These are phyloP conservation scores for Hydractinia echinata DNA, from an alignment of 30 jellyfish, hydroid and myxozoan genomes.

Conservation along the genomic window DNA sequence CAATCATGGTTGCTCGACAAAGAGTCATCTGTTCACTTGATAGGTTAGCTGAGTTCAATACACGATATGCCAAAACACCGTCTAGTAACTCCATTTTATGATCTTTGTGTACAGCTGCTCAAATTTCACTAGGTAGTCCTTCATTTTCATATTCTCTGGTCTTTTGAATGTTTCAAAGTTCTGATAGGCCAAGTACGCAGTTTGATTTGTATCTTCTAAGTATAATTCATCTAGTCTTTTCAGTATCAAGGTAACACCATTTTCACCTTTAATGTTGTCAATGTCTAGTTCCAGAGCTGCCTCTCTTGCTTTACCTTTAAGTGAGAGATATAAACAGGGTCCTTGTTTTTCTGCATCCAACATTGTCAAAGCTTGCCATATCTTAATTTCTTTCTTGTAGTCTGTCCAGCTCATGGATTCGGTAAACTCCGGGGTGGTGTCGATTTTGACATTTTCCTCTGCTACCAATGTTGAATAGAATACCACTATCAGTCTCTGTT, in stretches of 20 bases:
- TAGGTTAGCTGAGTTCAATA: conserved; percentile 44
- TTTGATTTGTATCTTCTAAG: no score
- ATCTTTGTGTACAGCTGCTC: conserved; percentile 32
- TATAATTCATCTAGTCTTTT: conserved; percentile 40
- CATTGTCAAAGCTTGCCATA: conserved; percentile 48
- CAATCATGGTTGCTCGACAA: conserved; percentile 35
- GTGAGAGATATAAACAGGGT: no score
- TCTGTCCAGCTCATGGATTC: background rate
- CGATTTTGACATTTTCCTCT: conserved; percentile 1
- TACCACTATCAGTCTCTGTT: no score
- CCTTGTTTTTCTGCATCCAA: conserved; percentile 34
- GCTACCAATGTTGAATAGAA: conserved; percentile 1
- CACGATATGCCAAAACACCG: conserved; percentile 48
- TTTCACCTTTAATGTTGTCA: no score
- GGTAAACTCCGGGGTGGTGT: background rate
- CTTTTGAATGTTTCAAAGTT: conserved; percentile 38
- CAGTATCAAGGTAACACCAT: no score
- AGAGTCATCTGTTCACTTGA: conserved; percentile 40
- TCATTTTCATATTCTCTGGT: conserved; percentile 38
- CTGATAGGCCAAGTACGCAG: no score
- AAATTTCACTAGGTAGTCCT: conserved; percentile 23
- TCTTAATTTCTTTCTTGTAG: conserved; percentile 35
- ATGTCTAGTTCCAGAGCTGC: no score
- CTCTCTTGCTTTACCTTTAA: no score
- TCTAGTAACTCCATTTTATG: conserved; percentile 43